Percentiles rank a stretch among this genome's conserved stretches.
Conservation (phyloP, 2,888 invertebrate species). For the Drosophila prostipennis region DNA sequence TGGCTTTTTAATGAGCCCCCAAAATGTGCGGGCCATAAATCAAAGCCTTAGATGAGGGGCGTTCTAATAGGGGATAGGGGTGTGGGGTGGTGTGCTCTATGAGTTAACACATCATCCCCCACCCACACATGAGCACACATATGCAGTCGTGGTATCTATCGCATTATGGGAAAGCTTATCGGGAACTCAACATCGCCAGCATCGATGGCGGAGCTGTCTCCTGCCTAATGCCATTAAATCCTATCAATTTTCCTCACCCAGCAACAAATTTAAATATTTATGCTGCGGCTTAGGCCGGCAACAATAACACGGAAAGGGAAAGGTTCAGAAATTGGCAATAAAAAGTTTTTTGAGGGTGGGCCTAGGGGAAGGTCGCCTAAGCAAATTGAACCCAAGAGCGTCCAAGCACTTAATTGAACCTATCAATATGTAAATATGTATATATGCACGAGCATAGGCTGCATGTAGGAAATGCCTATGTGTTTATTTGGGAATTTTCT, state of each 20-base stretch:
- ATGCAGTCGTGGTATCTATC: slow-evolving; percentile 39
- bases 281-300: slow-evolving; percentile 59
- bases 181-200: slow-evolving; percentile 40
- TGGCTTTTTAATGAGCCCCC: slow-evolving; percentile 64
- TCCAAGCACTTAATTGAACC: slow-evolving; percentile 77
- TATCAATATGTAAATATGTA: slow-evolving; percentile 61
- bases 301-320: slow-evolving; percentile 53
- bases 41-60: slow-evolving; percentile 27
- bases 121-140: slow-evolving; percentile 15
- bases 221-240: slow-evolving; percentile 75
- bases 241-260: slow-evolving; percentile 71
- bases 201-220: slow-evolving; percentile 34
- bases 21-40: slow-evolving; percentile 59
- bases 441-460: background rate
- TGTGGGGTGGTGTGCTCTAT: background rate
- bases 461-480: slow-evolving; percentile 1
- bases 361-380: background rate
- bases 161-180: slow-evolving; percentile 64
- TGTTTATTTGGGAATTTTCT: slow-evolving; percentile 11
- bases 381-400: slow-evolving; percentile 70
- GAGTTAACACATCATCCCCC: slow-evolving; percentile 57
- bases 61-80: background rate
- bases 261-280: slow-evolving; percentile 71
- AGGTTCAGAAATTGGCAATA: slow-evolving; percentile 70
- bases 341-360: slow-evolving; percentile 38